Base-by-base conservation (phyloP, 1,140 invertebrate species). In the Subanguina moxae region DNA sequence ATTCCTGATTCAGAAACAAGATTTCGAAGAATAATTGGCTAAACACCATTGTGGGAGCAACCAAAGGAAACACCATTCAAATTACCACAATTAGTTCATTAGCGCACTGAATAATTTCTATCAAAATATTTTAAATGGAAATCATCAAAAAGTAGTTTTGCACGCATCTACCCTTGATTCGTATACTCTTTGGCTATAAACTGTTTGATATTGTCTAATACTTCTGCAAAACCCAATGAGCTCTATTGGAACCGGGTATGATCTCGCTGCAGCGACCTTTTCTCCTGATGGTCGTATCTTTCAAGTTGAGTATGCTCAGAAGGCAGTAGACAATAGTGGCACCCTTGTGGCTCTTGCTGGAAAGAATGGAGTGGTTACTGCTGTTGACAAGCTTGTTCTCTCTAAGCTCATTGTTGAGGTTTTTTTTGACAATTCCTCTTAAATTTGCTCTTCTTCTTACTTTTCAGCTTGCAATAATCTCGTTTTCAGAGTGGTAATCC, bases 221-320 rank as follows among this genome's bases (percentile, higher is more conserved):
- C 48, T 23, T 58, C 5, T 21, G 13, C 15, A 21, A 45, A 45
- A 69, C 5, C 9, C 52, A 64, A 94, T 94, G 92, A 94, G 91
- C 88, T 94, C 92, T 28, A 94, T 94, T 82, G 92, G 92, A 78
- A 93, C 92, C 67, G 92, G 92, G 72, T 82, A 82, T 65, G 96
- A 99, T 88, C 87, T 99, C 74, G 97, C 94, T 69, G 95, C 95
- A 11, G 97, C 96, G 19, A 96, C 98, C 86, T 99, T 98, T 86
- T 98, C 94, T 13, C 95, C 96, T 13, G 96, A 99, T 85, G 96
- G 96, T 17, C 72, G 80, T 25, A 80, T 78, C 64, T 83, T 79
- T 71, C 78, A 78, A 71, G 93, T 99, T 0, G 96, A 99, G 87
- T 99, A 99, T 86, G 96, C 96, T 27, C 90, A 91, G 62, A 99